Evolutionary conservation across 2,888 invertebrate species (phyloP), one percentile per base, ranked within the genome.

Genomic region (Dasypolia templi): DNA sequence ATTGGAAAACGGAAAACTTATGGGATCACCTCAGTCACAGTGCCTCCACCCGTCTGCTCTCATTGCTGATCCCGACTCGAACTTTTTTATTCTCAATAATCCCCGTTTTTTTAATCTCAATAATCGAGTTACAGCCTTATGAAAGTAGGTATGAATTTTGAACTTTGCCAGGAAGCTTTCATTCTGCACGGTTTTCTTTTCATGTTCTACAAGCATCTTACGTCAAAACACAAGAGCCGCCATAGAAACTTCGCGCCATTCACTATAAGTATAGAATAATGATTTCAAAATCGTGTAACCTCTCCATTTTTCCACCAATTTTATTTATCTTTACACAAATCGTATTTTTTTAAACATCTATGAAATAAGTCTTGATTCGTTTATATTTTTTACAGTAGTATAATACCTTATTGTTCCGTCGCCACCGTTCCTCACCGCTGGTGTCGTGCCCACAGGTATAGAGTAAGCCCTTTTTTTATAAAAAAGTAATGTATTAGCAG

Each of bases 401-500:
- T 19, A 56, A 9, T 55, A 55, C 29, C 19, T 3, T 29, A 12
- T 12, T 14, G 17, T n/a, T 14, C 5, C 5, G 2, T 22, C 44
- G 4, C 14, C 22, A 63, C 22, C 14, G 14, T 5, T 17, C 32
- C 56, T 58, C 2, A 6, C 22, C 29, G 19, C 32, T 58, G 12
- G 32, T 32, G 32, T 32, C 11, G 11, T 51, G 51, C n/a, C 6
- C 51, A 32, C 17, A 51, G 17, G n/a, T 32, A 11, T 11, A 17
- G 17, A 42, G 11, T 32, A 22, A 59, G 53, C 11, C 59, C 26
- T 51, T 77, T 83, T n/a, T 39, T 72, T 66, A 29, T 49, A 53
- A 44, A 73, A 46, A 64, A 35, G 46, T 72, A 67, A 77, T 56
- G 12, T 61, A 56, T 35, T 42, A 22, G 58, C 32, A 42, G 55